Evolutionary conservation across 2,113 vertebrate genomes (phyloP).

Genomic region (Dromaius novaehollandiae): DNA sequence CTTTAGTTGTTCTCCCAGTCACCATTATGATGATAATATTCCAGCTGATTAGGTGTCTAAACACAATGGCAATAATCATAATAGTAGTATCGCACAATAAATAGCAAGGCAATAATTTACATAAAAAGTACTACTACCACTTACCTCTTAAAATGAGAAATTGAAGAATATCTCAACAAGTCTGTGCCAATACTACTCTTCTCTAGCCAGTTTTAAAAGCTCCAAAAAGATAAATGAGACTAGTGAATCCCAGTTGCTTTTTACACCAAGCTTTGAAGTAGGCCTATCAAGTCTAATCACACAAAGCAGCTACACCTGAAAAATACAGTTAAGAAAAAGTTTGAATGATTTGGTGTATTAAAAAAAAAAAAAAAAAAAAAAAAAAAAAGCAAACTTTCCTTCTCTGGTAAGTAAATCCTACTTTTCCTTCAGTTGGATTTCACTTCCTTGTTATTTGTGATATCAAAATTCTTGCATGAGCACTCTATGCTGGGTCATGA

Average conservation of each 20-base stretch:
- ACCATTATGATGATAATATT: not conserved
- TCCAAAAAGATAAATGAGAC: not conserved
- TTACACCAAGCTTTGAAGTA: not conserved
- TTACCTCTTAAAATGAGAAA: not conserved
- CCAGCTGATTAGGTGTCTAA: slow-evolving; percentile 1
- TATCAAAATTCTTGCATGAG: not conserved
- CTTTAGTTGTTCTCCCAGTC: not conserved
- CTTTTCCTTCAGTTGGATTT: not conserved
- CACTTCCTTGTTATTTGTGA: not conserved
- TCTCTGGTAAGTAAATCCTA: not conserved
- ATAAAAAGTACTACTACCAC: not conserved
- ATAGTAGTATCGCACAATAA: not conserved
- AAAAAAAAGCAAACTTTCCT: not conserved
- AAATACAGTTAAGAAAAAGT: not conserved
- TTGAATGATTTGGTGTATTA: not conserved
- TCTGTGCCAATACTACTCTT: not conserved
- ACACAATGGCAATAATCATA: not conserved
- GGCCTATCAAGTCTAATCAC: not conserved
- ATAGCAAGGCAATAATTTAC: not conserved
- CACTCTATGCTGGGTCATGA: not conserved
- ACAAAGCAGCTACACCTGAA: not conserved
- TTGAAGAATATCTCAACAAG: not conserved
- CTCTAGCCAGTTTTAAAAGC: not conserved
- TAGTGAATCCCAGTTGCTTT: not conserved
- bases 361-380: not conserved